Evolutionary conservation across 2,797 vertebrate species (phyloP).

Genomic region (Leuciscus waleckii): DNA sequence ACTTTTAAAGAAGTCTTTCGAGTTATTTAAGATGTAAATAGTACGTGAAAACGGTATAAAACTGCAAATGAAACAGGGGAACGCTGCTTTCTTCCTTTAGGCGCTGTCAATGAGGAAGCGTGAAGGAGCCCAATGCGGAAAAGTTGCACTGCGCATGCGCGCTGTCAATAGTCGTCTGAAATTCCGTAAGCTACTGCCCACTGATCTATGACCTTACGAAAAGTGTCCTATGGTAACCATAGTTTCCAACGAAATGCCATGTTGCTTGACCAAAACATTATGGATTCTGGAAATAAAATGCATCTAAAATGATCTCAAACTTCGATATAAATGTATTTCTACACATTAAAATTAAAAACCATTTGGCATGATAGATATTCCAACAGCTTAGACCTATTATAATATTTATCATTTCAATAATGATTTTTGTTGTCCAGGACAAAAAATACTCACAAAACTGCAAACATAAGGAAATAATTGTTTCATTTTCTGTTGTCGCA

Average conservation of each 20-base stretch:
- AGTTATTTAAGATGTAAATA: neutral
- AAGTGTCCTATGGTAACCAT: neutral
- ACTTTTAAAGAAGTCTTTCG: neutral
- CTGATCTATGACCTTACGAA: too few relatives aligned
- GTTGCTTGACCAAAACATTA: neutral
- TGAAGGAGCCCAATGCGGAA: conserved; percentile 69
- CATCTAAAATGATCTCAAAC: neutral
- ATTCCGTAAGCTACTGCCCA: neutral
- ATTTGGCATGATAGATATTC: neutral
- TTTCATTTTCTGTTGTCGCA: neutral
- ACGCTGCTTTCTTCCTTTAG: conserved; percentile 47
- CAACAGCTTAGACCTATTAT: neutral
- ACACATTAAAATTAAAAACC: neutral
- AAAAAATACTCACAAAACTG: neutral
- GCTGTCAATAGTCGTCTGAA: neutral
- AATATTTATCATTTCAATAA: neutral
- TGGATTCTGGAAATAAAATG: neutral
- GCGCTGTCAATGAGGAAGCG: conserved; percentile 78
- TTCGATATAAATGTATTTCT: neutral
- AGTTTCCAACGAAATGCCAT: neutral
- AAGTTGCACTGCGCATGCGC: conserved; percentile 73
- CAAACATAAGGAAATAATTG: neutral
- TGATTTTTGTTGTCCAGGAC: neutral
- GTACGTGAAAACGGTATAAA: neutral
- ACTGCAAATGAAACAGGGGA: conserved; percentile 33